phyloP scores from a whole-genome alignment of 2,797 vertebrate genomes.

The Gorsachius magnificus region DNA sequence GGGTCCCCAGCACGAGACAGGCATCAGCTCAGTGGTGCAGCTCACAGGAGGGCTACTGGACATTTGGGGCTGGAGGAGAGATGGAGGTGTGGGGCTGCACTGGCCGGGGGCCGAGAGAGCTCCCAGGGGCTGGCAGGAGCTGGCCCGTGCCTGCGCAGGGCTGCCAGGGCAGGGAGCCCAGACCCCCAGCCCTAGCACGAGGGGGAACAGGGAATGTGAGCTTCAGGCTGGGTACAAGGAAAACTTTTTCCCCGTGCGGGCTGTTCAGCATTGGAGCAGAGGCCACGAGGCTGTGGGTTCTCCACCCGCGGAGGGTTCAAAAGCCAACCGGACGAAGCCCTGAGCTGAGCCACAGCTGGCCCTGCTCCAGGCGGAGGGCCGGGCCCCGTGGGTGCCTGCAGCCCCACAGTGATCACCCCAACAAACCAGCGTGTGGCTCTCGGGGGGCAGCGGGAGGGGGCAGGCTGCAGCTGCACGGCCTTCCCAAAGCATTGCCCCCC shows the following conservation, averaged over 20 bases:
- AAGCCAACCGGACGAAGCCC: background rate
- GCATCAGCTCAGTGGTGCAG: too few species aligned
- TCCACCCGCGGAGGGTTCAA: background rate
- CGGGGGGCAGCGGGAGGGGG: background rate
- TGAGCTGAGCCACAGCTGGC: background rate
- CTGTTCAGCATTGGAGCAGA: background rate
- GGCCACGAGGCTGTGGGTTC: background rate
- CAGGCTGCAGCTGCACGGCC: background rate
- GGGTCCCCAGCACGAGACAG: background rate
- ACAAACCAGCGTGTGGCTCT: fast-evolving
- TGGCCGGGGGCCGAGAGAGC: background rate
- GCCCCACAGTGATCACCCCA: background rate
- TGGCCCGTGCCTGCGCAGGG: background rate
- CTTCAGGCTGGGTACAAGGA: background rate
- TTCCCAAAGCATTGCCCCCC: background rate
- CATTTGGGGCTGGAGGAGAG: background rate
- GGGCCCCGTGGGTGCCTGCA: background rate
- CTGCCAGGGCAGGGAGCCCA: background rate
- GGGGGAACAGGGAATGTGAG: background rate
- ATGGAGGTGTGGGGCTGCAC: background rate
- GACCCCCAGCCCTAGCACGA: background rate
- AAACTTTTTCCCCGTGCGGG: background rate
- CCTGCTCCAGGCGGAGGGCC: fast-evolving
- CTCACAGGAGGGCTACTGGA: background rate
- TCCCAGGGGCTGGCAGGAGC: background rate